phyloP scores from a whole-genome alignment of 2,797 vertebrate genomes.

The Atherinosoma microstoma region DNA sequence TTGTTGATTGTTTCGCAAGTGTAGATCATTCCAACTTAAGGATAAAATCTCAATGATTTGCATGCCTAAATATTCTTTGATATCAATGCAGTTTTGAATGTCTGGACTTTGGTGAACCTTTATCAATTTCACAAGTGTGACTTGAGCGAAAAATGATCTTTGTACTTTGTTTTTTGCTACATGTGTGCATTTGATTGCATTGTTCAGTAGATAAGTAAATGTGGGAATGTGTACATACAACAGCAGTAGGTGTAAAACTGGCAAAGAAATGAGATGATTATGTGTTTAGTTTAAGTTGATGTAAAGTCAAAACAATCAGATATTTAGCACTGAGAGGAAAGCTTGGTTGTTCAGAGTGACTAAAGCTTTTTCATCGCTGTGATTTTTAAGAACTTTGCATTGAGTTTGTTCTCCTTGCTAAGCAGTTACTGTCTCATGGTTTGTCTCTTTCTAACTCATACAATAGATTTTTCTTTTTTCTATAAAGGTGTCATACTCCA shows the following conservation, averaged over 20 bases:
- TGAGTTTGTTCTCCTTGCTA: constrained; percentile 79
- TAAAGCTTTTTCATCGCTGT: constrained; percentile 85
- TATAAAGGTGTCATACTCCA: constrained; percentile 13
- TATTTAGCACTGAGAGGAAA: constrained; percentile 60
- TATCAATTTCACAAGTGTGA: constrained; percentile 70
- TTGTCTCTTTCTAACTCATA: constrained; percentile 39
- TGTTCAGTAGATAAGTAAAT: constrained; percentile 16
- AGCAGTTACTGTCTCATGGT: constrained; percentile 73
- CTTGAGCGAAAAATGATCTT: constrained; percentile 78
- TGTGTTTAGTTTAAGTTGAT: constrained; percentile 89
- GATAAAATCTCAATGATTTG: constrained; percentile 78
- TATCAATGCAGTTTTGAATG: constrained; percentile 88
- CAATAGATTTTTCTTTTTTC: constrained; percentile 4
- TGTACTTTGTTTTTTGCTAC: constrained; percentile 4
- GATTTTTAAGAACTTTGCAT: constrained; percentile 80
- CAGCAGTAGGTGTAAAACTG: constrained; percentile 76
- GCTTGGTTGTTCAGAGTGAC: constrained; percentile 76
- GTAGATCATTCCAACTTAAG: constrained; percentile 90
- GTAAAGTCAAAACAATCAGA: constrained; percentile 89
- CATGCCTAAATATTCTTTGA: constrained; percentile 77
- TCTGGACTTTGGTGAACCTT: constrained; percentile 67
- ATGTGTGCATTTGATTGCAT: not conserved
- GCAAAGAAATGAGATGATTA: constrained; percentile 57
- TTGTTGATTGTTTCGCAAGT: constrained; percentile 87
- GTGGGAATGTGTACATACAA: constrained; percentile 30